Evolutionary conservation across 2,888 invertebrate genomes (phyloP), one percentile per base, ranked within the genome.

Genomic region (Agriotes lineatus): DNA sequence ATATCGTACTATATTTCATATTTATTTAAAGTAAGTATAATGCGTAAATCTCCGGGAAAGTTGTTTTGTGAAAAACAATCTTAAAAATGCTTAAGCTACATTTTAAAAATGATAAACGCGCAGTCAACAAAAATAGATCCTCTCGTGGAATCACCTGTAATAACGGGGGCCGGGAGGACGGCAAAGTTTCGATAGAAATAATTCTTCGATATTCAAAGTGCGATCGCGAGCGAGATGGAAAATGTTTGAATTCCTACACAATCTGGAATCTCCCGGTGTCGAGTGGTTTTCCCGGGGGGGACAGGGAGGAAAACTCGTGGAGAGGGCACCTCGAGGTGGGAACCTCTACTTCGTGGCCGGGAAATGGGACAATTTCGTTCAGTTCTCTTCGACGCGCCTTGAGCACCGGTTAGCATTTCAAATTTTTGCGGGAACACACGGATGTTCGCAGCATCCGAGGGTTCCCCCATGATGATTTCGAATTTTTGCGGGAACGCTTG

Each of bases 291-390:
- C 60, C 56, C 57, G 67, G 64, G 71, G 71, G 64, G 63, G 16
- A 20, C 20, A 39, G 45, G 52, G 50, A 35, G 45, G 30, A 30
- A 25, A 12, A 16, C n/a, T 14, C 44, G 52, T 59, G 59, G 60
- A 58, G 75, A 72, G 72, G 76, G 76, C 74, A 75, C 72, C 22
- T 64, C 44, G 76, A 74, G 77, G 74, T 79, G 77, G 76, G 75
- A 74, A 54, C 58, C 58, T 72, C 69, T 56, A 71, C 68, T 72
- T 71, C 64, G 44, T 48, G 64, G 68, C 66, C 68, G 70, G 72
- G 65, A 72, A 72, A 65, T 65, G 59, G 69, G 71, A 50, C 60
- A 69, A 56, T 44, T 10, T 22, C 50, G 57, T 33, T 71, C 68
- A 71, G 71, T 71, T 71, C 35, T 59, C 54, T 50, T 33, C 50